These are phyloP conservation scores for Puffinus mauretanicus DNA, from an alignment of 2,113 vertebrate genomes.

Conservation along the genomic window DNA sequence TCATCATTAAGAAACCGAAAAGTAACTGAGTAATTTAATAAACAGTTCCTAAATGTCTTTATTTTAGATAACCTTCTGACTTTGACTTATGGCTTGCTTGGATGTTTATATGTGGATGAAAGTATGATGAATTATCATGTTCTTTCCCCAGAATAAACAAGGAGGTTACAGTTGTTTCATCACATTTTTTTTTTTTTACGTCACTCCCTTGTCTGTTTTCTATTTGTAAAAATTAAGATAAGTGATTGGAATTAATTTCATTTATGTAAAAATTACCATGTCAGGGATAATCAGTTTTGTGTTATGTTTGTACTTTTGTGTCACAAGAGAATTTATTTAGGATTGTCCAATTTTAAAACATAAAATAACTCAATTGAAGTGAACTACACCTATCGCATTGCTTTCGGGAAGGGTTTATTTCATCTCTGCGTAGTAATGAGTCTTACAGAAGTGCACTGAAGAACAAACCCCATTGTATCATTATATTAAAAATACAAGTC, in stretches of 20 bases:
- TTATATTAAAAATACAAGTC: neutral
- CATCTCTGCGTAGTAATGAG: neutral
- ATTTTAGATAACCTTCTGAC: neutral
- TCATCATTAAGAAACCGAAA: neutral
- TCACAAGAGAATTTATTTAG: neutral
- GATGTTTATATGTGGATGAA: neutral
- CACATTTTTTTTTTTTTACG: neutral
- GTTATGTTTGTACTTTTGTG: neutral
- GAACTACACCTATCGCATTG: accelerated
- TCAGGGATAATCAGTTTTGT: neutral
- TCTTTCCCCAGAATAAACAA: neutral
- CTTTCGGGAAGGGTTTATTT: neutral
- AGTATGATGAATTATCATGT: neutral
- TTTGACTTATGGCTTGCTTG: neutral
- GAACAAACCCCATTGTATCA: neutral
- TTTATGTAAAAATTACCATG: neutral
- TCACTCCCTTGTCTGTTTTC: neutral
- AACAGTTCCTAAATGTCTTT: neutral
- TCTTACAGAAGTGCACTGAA: neutral
- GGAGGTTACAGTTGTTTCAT: neutral
- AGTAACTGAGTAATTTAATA: neutral
- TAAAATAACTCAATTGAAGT: neutral
- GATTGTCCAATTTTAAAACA: neutral
- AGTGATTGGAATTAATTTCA: neutral
- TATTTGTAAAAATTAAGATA: neutral